phyloP scores from a whole-genome alignment of 2,888 invertebrate genomes.

The Parelbella ahira region DNA sequence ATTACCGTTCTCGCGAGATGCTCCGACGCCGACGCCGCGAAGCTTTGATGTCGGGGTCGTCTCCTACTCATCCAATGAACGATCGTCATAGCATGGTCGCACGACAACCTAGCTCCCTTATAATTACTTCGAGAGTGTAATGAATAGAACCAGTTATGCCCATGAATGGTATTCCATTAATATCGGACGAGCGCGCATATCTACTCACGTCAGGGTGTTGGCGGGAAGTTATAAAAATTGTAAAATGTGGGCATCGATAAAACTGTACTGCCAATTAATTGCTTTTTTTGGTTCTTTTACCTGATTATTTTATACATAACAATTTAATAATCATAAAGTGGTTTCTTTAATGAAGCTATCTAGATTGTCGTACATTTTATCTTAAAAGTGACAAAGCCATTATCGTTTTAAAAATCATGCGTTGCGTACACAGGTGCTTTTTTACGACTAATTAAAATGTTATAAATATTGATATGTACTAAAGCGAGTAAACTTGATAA shows the following conservation, averaged over 20 bases:
- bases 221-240: slow-evolving; percentile 46
- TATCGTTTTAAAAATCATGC: no score
- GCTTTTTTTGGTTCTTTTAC: slow-evolving; percentile 36
- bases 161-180: slow-evolving; percentile 59
- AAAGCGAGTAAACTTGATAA: no score
- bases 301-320: slow-evolving; percentile 11
- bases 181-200: slow-evolving; percentile 41
- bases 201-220: slow-evolving; percentile 40
- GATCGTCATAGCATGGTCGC: slow-evolving; percentile 32
- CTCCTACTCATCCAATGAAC: slow-evolving; percentile 19
- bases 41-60: slow-evolving; percentile 15
- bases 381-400: slow-evolving; percentile 10
- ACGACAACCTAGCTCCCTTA: slow-evolving; percentile 48
- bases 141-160: slow-evolving; percentile 49
- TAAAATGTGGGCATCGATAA: slow-evolving; percentile 47
- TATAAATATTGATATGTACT: no score
- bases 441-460: no score
- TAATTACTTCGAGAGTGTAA: slow-evolving; percentile 51
- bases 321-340: slow-evolving; percentile 20
- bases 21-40: slow-evolving; percentile 31
- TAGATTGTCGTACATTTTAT: slow-evolving; percentile 11
- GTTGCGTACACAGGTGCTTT: no score
- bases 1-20: slow-evolving; percentile 49
- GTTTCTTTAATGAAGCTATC: slow-evolving; percentile 22
- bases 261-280: slow-evolving; percentile 47